Evolutionary conservation across 2,888 invertebrate species (phyloP).

Genomic region (Erebia aethiops): DNA sequence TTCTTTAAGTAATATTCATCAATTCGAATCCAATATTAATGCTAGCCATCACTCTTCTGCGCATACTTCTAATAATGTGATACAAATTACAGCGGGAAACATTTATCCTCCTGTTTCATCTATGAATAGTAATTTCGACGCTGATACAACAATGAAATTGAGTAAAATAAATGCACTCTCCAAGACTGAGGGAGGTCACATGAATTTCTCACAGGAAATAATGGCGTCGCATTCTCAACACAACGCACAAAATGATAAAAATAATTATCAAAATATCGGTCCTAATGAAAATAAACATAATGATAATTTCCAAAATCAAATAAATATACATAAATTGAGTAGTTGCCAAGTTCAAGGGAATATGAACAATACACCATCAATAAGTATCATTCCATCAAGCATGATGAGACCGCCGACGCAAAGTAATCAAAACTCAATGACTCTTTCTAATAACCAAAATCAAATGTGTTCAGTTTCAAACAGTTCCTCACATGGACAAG

Average conservation of each 20-base stretch:
- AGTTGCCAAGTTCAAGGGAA: constrained; percentile 74
- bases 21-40: constrained; percentile 67
- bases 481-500: constrained; percentile 64
- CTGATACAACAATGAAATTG: constrained; percentile 74
- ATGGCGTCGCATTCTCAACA: constrained; percentile 78
- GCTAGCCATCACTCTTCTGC: constrained; percentile 69
- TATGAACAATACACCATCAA: constrained; percentile 64
- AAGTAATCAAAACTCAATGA: constrained; percentile 67
- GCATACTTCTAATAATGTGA: constrained; percentile 73
- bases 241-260: constrained; percentile 71
- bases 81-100: constrained; percentile 76
- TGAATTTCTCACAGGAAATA: constrained; percentile 77
- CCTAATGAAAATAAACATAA: constrained; percentile 66
- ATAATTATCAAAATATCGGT: constrained; percentile 70
- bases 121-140: constrained; percentile 72
- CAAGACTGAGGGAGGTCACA: constrained; percentile 74
- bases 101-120: constrained; percentile 71
- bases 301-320: constrained; percentile 64
- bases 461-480: constrained; percentile 73
- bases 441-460: constrained; percentile 65
- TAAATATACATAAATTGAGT: constrained; percentile 72
- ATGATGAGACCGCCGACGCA: constrained; percentile 67
- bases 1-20: constrained; percentile 64
- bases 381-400: constrained; percentile 75
- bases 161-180: constrained; percentile 78